Base-by-base conservation (phyloP, 2,113 vertebrate genomes). In the Brachyhypopomus occidentalis region DNA sequence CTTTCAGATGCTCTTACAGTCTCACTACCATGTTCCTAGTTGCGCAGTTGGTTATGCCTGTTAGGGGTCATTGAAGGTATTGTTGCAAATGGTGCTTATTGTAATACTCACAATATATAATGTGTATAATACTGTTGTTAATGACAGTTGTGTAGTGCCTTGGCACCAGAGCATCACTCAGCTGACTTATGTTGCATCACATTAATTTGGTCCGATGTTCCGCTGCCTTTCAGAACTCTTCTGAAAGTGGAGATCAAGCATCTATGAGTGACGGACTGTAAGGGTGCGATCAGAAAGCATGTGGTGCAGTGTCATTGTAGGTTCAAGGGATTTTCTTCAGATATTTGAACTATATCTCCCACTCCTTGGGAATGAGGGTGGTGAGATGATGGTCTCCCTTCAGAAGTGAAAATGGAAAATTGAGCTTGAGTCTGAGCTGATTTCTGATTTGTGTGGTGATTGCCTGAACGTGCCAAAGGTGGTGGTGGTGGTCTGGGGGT, bases 181-280 rank as follows among this genome's bases (percentile, higher is more conserved):
- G n/a, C 27, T 27, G 5, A 2, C 82, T 72, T 48, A 48, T 78
- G 38, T 27, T 25, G 71, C 60, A 36, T 75, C 2, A 6, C 45
- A 59, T 74, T 58, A 64, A 80, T 80, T 60, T 52, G 56, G 64
- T 23, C 72, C 58, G 3, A 14, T 5, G 22, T 48, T 19, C 20
- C 27, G 34, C 62, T 84, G 66, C 67, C 20, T 70, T 20, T 78
- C 52, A 69, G 8, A 71, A 22, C 30, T 36, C 30, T 3, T 71
- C 14, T 16, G 63, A 38, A 17, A 67, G 72, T 45, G 25, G 66
- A 84, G 27, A 64, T 48, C 36, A 38, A 63, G 45, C 23, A 17
- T 52, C 60, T 72, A 34, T 72, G 45, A 77, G 77, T 80, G 72
- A 84, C 71, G 22, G 34, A 22, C 16, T 77, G 59, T 63, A 45